These are phyloP conservation scores for Lophius piscatorius DNA, from an alignment of 2,113 vertebrate genomes.

Conservation along the genomic window DNA sequence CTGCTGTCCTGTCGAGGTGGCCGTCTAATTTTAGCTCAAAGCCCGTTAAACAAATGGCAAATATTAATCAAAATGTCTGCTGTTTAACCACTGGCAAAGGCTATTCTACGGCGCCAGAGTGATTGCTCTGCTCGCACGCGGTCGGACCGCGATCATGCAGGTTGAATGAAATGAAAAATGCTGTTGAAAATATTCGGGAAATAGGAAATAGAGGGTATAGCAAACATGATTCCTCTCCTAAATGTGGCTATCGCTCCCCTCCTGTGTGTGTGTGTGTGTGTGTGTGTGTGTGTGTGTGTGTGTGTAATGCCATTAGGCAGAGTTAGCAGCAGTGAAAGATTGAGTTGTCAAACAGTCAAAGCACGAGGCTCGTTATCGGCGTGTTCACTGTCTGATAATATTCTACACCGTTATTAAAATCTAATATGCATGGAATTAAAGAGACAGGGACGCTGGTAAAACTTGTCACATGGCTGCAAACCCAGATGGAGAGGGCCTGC, in stretches of 20 bases:
- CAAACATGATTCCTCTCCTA: conserved; percentile 35
- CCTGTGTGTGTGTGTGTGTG: conserved; percentile 5
- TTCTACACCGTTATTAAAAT: conserved; percentile 80
- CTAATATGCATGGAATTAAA: conserved; percentile 76
- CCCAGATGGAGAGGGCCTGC: conserved; percentile 36
- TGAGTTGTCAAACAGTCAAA: conserved; percentile 81
- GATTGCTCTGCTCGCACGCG: conserved; percentile 28
- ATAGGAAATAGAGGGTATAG: conserved; percentile 61
- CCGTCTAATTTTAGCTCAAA: conserved; percentile 91
- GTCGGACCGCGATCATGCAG: conserved; percentile 61
- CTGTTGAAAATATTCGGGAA: conserved; percentile 71
- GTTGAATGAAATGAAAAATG: conserved; percentile 57
- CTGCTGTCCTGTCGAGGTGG: conserved; percentile 84
- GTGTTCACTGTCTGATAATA: conserved; percentile 78
- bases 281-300: background rate
- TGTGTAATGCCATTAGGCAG: conserved; percentile 53
- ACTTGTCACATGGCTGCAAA: conserved; percentile 38
- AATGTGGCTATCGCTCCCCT: conserved; percentile 36
- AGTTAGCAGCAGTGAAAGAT: conserved; percentile 74
- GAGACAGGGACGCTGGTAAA: conserved; percentile 58
- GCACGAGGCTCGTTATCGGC: conserved; percentile 72
- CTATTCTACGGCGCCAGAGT: conserved; percentile 66
- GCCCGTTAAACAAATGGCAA: conserved; percentile 81
- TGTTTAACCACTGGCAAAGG: conserved; percentile 68
- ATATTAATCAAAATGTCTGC: conserved; percentile 85